Evolutionary conservation across 2,113 vertebrate genomes (phyloP).

Genomic region (Chionomys nivalis): DNA sequence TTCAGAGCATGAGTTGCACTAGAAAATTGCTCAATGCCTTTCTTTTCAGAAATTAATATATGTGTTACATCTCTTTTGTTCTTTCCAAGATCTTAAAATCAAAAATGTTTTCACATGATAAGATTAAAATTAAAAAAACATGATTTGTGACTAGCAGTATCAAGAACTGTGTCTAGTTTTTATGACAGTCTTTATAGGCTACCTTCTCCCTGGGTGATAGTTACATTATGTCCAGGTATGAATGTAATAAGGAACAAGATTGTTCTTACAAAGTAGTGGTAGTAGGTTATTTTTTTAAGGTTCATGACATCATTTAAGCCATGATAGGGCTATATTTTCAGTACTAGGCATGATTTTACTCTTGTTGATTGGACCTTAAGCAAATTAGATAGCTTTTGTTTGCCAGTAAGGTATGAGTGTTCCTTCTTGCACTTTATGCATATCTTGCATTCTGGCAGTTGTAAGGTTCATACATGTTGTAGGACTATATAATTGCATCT

Average conservation of each 20-base stretch:
- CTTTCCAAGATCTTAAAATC: neutral
- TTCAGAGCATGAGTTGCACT: neutral
- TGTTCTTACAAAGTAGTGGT: neutral
- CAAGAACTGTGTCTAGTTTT: neutral
- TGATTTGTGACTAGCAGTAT: neutral
- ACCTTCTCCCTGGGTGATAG: no score
- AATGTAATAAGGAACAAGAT: neutral
- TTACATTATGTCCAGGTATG: neutral
- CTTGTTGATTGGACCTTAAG: neutral
- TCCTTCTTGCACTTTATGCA: no score
- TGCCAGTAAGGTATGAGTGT: neutral
- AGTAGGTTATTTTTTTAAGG: neutral
- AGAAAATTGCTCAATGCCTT: neutral
- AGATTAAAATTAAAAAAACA: neutral
- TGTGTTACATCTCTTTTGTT: neutral
- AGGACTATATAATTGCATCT: neutral
- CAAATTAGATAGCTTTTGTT: neutral
- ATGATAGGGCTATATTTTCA: neutral
- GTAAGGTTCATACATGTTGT: neutral
- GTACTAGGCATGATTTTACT: neutral
- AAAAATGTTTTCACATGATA: neutral
- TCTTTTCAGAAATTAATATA: slow-evolving; percentile 17
- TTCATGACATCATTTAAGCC: neutral
- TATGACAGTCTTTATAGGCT: neutral
- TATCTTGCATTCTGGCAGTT: neutral